Conservation (phyloP, 2,888 invertebrate species). For the Pseudoips prasinana region DNA sequence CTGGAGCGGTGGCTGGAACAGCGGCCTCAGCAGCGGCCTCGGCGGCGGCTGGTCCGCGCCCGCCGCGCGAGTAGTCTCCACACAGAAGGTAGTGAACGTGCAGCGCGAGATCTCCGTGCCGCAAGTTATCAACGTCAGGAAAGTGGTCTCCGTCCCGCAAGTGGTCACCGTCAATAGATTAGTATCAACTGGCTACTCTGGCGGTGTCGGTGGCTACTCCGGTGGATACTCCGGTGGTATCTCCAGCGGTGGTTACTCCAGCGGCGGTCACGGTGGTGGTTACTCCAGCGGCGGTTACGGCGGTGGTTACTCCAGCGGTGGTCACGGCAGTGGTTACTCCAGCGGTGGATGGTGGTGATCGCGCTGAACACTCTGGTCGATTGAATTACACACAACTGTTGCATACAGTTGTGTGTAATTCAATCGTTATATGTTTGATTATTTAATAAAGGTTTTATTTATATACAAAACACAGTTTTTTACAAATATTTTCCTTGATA, state of each 20-base stretch:
- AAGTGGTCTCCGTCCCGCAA: conserved; percentile 52
- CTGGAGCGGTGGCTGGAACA: conserved; percentile 1
- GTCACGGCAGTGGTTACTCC: too few relatives aligned
- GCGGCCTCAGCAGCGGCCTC: conserved; percentile 8
- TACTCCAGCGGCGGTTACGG: conserved; percentile 11
- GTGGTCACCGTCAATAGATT: conserved; percentile 51
- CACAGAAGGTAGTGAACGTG: conserved; percentile 43
- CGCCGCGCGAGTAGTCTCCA: conserved; percentile 1
- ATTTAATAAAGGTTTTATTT: too few relatives aligned
- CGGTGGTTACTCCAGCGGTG: too few relatives aligned
- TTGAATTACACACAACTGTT: too few relatives aligned
- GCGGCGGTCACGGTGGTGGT: conserved; percentile 16
- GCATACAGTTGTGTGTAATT: too few relatives aligned
- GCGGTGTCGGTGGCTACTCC: conserved; percentile 6
- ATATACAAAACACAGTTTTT: too few relatives aligned
- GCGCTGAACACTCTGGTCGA: conserved; percentile 2
- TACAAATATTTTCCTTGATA: too few relatives aligned
- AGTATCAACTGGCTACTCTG: conserved; percentile 28
- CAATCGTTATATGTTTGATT: too few relatives aligned
- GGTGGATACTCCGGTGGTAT: too few relatives aligned
- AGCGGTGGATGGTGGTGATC: too few relatives aligned
- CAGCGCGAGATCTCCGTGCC: conserved; percentile 46
- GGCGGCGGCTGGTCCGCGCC: conserved; percentile 12
- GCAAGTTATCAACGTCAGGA: conserved; percentile 44
- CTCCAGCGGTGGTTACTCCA: background rate